These are phyloP conservation scores for Aphelinus certus DNA, from an alignment of 1,140 invertebrate species.

Conservation along the genomic window DNA sequence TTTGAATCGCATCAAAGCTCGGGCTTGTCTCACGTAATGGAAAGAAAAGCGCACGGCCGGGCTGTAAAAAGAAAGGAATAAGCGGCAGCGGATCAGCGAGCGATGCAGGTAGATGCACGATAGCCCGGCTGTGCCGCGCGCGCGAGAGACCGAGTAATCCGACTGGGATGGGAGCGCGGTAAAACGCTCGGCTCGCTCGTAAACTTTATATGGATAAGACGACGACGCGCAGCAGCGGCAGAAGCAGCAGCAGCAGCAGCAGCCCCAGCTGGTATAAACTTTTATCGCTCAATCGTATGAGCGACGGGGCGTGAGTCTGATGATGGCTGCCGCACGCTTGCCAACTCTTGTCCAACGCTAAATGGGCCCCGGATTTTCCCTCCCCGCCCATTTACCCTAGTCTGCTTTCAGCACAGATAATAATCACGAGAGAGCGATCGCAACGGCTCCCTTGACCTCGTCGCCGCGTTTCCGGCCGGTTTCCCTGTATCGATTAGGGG, in stretches of 20 bases:
- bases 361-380: neutral
- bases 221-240: too few species aligned
- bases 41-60: neutral
- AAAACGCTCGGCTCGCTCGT: constrained; percentile 28
- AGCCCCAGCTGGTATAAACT: constrained; percentile 34
- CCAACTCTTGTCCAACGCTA: too few species aligned
- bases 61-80: neutral
- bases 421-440: too few species aligned
- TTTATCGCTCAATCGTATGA: constrained; percentile 51
- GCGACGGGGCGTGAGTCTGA: constrained; percentile 43
- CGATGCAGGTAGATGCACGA: too few species aligned
- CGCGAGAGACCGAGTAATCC: constrained; percentile 39
- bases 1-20: too few species aligned
- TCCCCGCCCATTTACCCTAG: neutral
- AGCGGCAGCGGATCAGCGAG: too few species aligned
- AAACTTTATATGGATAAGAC: constrained; percentile 47
- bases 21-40: neutral
- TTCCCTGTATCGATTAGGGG: too few species aligned
- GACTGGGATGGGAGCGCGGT: constrained; percentile 39
- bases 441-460: too few species aligned
- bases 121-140: neutral
- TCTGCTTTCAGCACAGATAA: too few species aligned
- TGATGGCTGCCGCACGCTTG: neutral
- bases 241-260: too few species aligned
- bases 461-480: too few species aligned